These are phyloP conservation scores for Colletes collaris DNA, from an alignment of 2,888 invertebrate species.

Conservation along the genomic window DNA sequence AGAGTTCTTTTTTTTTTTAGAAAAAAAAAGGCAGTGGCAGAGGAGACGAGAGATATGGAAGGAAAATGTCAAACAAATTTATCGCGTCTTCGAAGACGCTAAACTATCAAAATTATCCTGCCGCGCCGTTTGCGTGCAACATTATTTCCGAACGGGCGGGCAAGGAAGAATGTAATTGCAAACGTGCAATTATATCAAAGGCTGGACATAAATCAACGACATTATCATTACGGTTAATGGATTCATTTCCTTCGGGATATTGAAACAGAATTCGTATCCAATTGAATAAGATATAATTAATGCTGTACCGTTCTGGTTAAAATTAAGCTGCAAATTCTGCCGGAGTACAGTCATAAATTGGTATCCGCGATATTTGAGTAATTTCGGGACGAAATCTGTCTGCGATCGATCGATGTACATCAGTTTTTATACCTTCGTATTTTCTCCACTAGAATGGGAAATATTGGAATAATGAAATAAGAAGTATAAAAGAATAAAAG, in stretches of 20 bases:
- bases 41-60: conserved; percentile 51
- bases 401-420: background rate
- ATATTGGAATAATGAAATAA: no score
- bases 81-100: conserved; percentile 38
- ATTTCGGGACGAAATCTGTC: background rate
- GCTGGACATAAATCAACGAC: background rate
- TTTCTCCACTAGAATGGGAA: no score
- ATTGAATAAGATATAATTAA: background rate
- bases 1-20: conserved; percentile 38
- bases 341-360: no score
- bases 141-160: background rate
- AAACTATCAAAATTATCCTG: conserved; percentile 40
- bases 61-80: conserved; percentile 61
- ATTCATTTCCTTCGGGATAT: conserved; percentile 3
- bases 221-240: background rate
- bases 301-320: background rate
- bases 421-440: background rate
- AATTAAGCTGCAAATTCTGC: background rate
- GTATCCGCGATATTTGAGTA: background rate
- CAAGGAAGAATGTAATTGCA: conserved; percentile 7
- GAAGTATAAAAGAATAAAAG: no score
- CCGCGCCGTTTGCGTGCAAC: background rate
- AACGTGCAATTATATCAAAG: conserved; percentile 2
- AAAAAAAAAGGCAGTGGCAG: conserved; percentile 46
- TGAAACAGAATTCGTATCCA: background rate